A percentile compares a stretch with the other conserved stretches of the same genome.
These are phyloP conservation scores for Bombus waltoni DNA, from an alignment of 1,140 invertebrate species.

Conservation along the genomic window DNA sequence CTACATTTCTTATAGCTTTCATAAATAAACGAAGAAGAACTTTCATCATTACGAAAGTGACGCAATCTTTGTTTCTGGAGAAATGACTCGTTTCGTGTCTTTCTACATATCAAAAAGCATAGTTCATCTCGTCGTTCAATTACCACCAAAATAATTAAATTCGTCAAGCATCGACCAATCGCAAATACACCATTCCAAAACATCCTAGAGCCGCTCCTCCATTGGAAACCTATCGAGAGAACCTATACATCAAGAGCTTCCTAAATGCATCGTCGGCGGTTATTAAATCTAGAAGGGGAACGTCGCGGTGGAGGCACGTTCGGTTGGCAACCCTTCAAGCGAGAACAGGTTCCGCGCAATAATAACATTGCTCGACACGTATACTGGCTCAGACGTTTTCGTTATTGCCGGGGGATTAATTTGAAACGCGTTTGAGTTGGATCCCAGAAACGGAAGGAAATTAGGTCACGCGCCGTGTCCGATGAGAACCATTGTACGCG, in stretches of 20 bases:
- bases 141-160: not conserved
- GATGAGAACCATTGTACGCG: conserved; percentile 59
- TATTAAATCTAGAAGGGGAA: conserved; percentile 13
- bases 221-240: not conserved
- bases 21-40: too few relatives aligned
- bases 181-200: not conserved
- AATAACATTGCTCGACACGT: conserved; percentile 53
- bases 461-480: conserved; percentile 64
- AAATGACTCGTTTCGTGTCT: too few relatives aligned
- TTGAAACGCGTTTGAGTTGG: conserved; percentile 67
- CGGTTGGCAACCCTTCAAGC: not conserved
- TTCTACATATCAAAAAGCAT: too few relatives aligned
- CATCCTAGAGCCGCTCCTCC: not conserved
- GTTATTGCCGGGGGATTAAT: conserved; percentile 69
- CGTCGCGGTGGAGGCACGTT: not conserved
- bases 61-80: too few relatives aligned
- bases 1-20: too few relatives aligned
- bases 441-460: conserved; percentile 49
- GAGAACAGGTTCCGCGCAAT: conserved; percentile 29
- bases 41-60: too few relatives aligned
- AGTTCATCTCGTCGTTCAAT: not conserved
- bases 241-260: not conserved
- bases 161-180: not conserved
- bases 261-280: not conserved
- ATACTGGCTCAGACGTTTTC: conserved; percentile 62